Evolutionary conservation across 2,113 vertebrate species (phyloP).

Genomic region (Oxyruncus cristatus): DNA sequence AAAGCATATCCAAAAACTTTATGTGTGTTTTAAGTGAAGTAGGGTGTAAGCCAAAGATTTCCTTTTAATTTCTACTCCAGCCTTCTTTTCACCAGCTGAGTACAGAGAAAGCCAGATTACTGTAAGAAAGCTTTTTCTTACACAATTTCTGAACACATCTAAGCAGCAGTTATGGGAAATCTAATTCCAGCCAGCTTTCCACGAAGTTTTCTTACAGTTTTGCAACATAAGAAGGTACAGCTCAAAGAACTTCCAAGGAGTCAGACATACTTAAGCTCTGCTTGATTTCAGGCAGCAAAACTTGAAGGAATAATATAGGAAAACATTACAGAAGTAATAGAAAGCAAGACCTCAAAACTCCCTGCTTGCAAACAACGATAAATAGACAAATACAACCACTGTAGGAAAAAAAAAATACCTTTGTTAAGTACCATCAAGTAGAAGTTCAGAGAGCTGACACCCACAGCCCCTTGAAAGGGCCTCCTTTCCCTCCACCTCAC

Average conservation of each 20-base stretch:
- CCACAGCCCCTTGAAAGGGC: fast-evolving
- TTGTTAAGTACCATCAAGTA: not conserved
- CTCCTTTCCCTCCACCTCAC: fast-evolving
- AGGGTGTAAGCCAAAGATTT: not conserved
- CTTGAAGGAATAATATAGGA: not conserved
- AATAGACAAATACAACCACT: fast-evolving
- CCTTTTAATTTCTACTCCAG: not conserved
- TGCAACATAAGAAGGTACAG: not conserved
- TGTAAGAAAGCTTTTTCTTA: not conserved
- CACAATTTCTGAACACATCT: not conserved
- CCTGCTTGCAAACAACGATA: not conserved
- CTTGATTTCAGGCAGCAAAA: not conserved
- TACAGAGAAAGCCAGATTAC: not conserved
- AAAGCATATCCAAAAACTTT: not conserved
- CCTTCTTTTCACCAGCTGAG: not conserved
- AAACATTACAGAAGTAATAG: not conserved
- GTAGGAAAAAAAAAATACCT: not conserved
- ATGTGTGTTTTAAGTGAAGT: not conserved
- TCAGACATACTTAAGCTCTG: not conserved
- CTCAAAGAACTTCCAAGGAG: not conserved
- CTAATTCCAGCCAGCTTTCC: not conserved
- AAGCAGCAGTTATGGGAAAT: not conserved
- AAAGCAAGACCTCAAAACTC: not conserved
- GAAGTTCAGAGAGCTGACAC: fast-evolving
- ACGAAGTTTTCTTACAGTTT: not conserved